Evolutionary conservation across 2,113 vertebrate species (phyloP), one percentile per base, ranked within the genome.

Genomic region (Carassius gibelio): DNA sequence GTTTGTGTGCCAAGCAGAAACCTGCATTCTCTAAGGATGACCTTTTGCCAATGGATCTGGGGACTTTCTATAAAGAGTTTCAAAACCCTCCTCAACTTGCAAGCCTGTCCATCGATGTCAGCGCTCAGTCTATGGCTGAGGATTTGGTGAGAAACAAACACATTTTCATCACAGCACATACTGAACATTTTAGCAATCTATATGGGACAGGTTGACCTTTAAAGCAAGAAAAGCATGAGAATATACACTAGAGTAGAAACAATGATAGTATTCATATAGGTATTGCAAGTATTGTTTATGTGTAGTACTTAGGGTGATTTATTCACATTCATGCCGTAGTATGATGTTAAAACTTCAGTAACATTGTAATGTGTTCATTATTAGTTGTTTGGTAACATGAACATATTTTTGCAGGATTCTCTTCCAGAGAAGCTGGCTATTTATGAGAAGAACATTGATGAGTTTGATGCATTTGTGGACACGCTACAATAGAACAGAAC

Each of bases 1-100:
- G 15, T 26, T 61, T 64, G 42, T 87, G 42, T 90, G 75, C 64
- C 8, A 34, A 88, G 2, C 88, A 99, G 98, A 97, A 97, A 88
- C 98, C 98, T 5, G 98, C 98, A 6, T 99, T 99, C 94, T 99
- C 98, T 82, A 99, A 99, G 93, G 98, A 99, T 4, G 98, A 99
- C 91, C 93, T 99, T 90, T 89, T 99, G 90, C 97, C 98, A 1
- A 99, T 99, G 97, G 98, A 99, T 90, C 90, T 99, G 89, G 98
- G 98, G 34, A 99, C 98, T 0, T 99, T 99, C 93, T 99, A 99
- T 91, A 94, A 97, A 78, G 98, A 99, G 93, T 99, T 99, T 91
- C 98, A 99, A 93, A 99, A 99, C 86, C 98, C 98, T 2, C 98
- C 98, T 59, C 98, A 99, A 86, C 95, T 99, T 84, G 96, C 97